Evolutionary conservation across 2,113 vertebrate genomes (phyloP).

Genomic region (Mesoclemmys tuberculata): DNA sequence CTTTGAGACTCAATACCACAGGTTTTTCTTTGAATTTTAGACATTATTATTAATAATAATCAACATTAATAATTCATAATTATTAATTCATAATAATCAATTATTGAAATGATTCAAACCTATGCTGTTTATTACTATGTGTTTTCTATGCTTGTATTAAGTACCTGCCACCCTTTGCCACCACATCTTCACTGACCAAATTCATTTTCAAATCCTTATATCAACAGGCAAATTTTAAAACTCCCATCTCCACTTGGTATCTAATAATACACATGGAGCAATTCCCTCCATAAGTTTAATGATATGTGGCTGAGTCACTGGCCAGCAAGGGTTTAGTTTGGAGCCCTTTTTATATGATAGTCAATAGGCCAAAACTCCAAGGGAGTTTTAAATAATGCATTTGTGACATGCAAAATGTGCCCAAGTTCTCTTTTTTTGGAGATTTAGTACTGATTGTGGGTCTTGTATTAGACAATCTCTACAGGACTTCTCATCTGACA

Average conservation of each 20-base stretch:
- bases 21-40: neutral
- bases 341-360: neutral
- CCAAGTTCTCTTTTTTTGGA: neutral
- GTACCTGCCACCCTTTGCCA: neutral
- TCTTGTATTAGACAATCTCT: accelerated
- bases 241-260: neutral
- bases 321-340: neutral
- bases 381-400: neutral
- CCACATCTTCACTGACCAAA: neutral
- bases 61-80: too few species aligned
- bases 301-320: neutral
- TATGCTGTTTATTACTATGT: neutral
- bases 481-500: neutral
- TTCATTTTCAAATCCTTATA: neutral
- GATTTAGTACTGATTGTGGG: neutral
- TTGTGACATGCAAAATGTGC: neutral
- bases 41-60: too few species aligned
- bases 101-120: neutral
- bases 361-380: neutral
- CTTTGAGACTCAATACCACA: neutral
- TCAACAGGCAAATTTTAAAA: neutral
- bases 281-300: neutral
- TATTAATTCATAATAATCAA: too few species aligned
- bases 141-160: too few species aligned
- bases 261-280: neutral